phyloP scores from a whole-genome alignment of 2,113 vertebrate genomes.

The Ophthalmolycus amberensis region DNA sequence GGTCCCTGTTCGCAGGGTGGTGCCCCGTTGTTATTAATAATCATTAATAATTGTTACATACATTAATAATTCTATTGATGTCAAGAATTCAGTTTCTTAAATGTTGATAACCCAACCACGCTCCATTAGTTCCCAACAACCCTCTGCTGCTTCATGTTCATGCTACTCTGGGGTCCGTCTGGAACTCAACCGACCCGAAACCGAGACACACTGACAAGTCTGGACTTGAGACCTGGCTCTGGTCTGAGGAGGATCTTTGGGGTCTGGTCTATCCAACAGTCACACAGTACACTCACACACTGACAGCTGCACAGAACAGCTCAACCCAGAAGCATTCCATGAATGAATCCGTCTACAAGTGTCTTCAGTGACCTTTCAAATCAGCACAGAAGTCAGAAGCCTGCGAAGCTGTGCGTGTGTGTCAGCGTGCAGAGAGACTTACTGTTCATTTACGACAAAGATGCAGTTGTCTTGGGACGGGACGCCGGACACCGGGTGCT shows the following conservation, averaged over 20 bases:
- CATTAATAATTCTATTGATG: no score
- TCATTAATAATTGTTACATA: no score
- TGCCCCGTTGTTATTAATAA: no score
- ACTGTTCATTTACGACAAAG: slow-evolving; percentile 99
- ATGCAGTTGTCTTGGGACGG: slow-evolving; percentile 99
- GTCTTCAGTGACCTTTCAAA: slow-evolving; percentile 11
- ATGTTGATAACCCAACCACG: no score
- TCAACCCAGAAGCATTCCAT: not conserved
- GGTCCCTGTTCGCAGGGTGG: no score
- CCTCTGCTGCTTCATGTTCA: no score
- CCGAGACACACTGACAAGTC: not conserved
- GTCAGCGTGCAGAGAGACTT: slow-evolving; percentile 80
- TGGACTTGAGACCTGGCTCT: no score
- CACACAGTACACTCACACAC: no score
- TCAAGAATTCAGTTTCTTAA: no score
- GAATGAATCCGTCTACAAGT: not conserved
- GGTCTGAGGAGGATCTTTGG: no score
- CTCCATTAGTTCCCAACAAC: no score
- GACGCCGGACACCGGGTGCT: slow-evolving; percentile 92
- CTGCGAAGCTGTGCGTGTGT: not conserved
- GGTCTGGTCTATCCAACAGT: no score
- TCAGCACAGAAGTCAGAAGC: not conserved
- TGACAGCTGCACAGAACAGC: not conserved
- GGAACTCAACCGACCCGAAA: not conserved
- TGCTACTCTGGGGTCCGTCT: not conserved